A percentile compares a stretch with the other conserved stretches of the same genome.
These are phyloP conservation scores for Theretra japonica DNA, from an alignment of 2,888 invertebrate genomes.

Conservation along the genomic window DNA sequence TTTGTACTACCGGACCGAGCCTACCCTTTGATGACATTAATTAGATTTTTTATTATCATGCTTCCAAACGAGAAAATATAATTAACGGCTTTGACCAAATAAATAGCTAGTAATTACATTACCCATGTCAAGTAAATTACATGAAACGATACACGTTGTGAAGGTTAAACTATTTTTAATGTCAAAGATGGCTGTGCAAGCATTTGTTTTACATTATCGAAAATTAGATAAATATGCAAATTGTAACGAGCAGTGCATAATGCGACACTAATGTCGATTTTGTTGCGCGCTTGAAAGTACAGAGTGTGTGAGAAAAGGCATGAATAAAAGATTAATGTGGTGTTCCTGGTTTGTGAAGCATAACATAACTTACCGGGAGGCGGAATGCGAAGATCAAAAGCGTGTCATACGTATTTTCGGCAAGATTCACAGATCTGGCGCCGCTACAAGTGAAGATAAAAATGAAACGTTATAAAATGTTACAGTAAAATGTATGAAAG, in stretches of 20 bases:
- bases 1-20: conserved; percentile 47
- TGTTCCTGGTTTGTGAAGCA: neutral
- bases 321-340: conserved; percentile 25
- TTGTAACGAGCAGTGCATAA: conserved; percentile 13
- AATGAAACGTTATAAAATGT: neutral
- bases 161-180: conserved; percentile 2
- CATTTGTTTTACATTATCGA: conserved; percentile 6
- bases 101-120: neutral
- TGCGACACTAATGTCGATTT: neutral
- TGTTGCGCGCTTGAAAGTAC: conserved; percentile 1
- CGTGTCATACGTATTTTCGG: neutral
- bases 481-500: neutral
- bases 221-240: conserved; percentile 18
- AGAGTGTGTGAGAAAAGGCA: neutral
- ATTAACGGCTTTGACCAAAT: conserved; percentile 12
- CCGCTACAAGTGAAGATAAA: neutral
- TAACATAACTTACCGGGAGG: neutral
- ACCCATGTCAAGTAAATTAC: neutral
- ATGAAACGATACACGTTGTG: neutral
- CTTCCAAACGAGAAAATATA: conserved; percentile 37
- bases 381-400: neutral
- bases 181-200: neutral
- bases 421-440: neutral
- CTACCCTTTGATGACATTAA: conserved; percentile 69
- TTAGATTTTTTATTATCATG: conserved; percentile 60